A percentile compares a stretch with the other conserved stretches of the same genome.
Evolutionary conservation across 2,113 vertebrate species (phyloP).

Genomic region (Zosterops pallidus): DNA sequence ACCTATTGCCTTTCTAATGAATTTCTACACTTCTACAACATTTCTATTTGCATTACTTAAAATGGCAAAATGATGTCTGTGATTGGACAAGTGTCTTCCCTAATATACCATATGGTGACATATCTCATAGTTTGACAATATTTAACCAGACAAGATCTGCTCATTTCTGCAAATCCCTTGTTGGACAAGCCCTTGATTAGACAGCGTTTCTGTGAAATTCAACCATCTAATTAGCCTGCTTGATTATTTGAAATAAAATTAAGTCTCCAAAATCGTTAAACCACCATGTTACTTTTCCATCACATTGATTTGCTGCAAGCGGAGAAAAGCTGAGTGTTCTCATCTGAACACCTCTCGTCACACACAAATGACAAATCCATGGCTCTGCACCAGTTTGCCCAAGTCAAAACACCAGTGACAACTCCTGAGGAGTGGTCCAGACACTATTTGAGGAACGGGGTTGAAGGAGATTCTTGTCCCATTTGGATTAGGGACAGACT

Average conservation of each 20-base stretch:
- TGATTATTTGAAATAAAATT: conserved; percentile 12
- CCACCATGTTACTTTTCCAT: neutral
- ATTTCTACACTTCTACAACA: neutral
- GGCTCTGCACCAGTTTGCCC: neutral
- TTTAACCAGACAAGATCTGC: neutral
- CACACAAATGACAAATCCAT: neutral
- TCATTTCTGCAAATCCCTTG: neutral
- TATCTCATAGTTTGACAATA: neutral
- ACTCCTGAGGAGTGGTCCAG: rapidly evolving
- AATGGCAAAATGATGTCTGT: neutral
- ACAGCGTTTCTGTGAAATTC: neutral
- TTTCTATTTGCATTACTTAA: neutral
- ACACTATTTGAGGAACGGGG: neutral
- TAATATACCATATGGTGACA: neutral
- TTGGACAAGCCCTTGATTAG: neutral
- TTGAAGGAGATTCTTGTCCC: no score
- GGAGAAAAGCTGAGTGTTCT: neutral
- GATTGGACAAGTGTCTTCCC: neutral
- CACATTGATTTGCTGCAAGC: neutral
- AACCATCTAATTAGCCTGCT: neutral
- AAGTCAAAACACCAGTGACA: neutral
- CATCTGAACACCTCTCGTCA: neutral
- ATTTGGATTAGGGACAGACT: neutral
- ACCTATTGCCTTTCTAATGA: conserved; percentile 8
- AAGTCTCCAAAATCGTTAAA: neutral